Base-by-base conservation (phyloP, 2,888 invertebrate species). In the Parnassius orleans region DNA sequence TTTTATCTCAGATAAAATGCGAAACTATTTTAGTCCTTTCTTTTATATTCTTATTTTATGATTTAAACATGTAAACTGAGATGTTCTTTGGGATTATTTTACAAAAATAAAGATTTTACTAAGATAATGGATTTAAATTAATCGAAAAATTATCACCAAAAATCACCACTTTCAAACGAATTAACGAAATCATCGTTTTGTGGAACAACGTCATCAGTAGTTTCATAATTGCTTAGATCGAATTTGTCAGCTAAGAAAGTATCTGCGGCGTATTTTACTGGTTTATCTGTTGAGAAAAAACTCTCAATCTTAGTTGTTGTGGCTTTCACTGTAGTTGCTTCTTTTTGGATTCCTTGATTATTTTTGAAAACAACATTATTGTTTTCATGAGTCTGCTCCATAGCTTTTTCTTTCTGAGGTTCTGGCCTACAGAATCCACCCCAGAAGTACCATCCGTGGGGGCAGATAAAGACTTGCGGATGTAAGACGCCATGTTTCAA, bases 391-490 rank as follows among this genome's bases (percentile, higher is more conserved):
- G 24, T 12, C 14, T 7, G 33, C 10, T 52, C 44, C 5, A 55
- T 55, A 0, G 42, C 42, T 10, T 33, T 64, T 53, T 63, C 52
- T 9, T 52, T 54, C 57, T 76, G 72, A 0, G 75, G 73, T 64
- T 82, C 81, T 9, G 86, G 83, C 14, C 79, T 79, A 57, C 91
- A 91, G 72, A 79, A 90, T 1, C 83, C 84, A 2, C 79, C 80
- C 74, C 79, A 81, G 72, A 87, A 90, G 67, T 74, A 79, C 87
- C 87, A 90, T 9, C 91, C 91, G 60, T 90, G 83, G 0, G 91
- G 91, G 53, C 91, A 91, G 52, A 90, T 80, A 72, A 91, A 90
- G 19, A 91, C 68, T 70, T 90, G 90, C 3, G 91, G 88, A 33
- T 82, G 78, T 0, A 88, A 58, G 0, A 41, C 48, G 0, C 79